Conservation (phyloP, 2,797 vertebrate species). For the Mormyrus hasselquistii region DNA sequence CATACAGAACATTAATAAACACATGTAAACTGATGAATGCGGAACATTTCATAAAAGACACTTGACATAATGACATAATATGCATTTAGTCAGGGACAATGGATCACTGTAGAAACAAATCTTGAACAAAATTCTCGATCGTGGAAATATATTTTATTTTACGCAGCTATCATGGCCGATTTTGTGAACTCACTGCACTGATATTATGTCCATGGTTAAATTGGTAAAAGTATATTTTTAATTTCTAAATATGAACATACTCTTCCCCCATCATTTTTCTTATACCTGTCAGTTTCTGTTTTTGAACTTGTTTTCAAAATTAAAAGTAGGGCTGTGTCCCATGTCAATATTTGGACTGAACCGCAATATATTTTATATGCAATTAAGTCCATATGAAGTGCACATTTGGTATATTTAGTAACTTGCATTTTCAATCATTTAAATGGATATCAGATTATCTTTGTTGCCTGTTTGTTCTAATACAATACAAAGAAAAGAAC, state of each 20-base stretch:
- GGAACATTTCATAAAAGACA: background rate
- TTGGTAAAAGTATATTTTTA: background rate
- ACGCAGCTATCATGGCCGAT: background rate
- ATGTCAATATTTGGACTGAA: constrained; percentile 39
- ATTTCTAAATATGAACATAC: constrained; percentile 30
- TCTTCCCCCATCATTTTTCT: constrained; percentile 49
- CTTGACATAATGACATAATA: background rate
- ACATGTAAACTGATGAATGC: background rate
- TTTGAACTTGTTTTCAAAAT: constrained; percentile 45
- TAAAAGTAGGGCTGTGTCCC: constrained; percentile 39
- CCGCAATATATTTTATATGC: background rate
- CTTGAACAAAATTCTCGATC: constrained; percentile 33
- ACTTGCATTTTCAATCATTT: background rate
- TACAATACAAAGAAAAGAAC: background rate
- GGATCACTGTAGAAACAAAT: constrained; percentile 31
- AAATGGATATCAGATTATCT: background rate
- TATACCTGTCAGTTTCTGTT: constrained; percentile 41
- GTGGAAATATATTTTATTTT: background rate
- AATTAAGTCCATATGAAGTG: background rate
- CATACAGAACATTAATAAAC: background rate
- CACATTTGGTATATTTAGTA: background rate
- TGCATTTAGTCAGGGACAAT: constrained; percentile 46
- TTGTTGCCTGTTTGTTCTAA: constrained; percentile 5
- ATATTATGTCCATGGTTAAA: background rate
- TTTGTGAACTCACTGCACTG: constrained; percentile 2